These are phyloP conservation scores for Picathartes gymnocephalus DNA, from an alignment of 2,113 vertebrate species.

Conservation along the genomic window DNA sequence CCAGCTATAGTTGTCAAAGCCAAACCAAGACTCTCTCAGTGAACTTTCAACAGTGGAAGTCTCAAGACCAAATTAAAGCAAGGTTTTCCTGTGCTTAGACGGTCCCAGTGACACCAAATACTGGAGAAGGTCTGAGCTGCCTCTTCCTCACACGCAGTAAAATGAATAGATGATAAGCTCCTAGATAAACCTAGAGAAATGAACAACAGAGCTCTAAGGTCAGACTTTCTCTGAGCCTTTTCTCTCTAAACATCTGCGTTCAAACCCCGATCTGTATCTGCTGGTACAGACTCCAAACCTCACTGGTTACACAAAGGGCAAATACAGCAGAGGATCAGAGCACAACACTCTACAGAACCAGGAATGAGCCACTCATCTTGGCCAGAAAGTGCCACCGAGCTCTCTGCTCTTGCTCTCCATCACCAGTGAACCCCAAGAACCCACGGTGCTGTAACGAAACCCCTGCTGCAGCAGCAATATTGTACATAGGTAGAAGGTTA, in stretches of 20 bases:
- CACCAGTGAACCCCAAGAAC: neutral
- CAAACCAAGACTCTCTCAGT: neutral
- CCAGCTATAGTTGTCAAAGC: neutral
- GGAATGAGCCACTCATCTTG: neutral
- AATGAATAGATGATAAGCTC: neutral
- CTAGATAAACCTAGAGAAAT: neutral
- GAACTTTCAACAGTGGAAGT: neutral
- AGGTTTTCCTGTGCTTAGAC: neutral
- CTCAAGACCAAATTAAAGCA: neutral
- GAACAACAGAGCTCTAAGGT: neutral
- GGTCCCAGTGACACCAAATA: accelerated
- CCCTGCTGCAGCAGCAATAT: neutral
- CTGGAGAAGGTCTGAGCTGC: neutral
- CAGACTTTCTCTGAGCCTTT: neutral
- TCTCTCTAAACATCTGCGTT: neutral
- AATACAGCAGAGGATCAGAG: neutral
- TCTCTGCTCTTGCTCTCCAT: neutral
- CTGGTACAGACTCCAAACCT: neutral
- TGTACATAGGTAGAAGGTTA: conserved; percentile 27
- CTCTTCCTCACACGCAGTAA: neutral
- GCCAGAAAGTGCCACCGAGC: neutral
- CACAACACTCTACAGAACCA: neutral
- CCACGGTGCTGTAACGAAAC: neutral
- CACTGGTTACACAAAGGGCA: neutral
- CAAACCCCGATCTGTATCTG: neutral